A percentile compares a stretch with the other conserved stretches of the same genome.
Evolutionary conservation across 2,113 vertebrate genomes (phyloP).

Genomic region (Vimba vimba): DNA sequence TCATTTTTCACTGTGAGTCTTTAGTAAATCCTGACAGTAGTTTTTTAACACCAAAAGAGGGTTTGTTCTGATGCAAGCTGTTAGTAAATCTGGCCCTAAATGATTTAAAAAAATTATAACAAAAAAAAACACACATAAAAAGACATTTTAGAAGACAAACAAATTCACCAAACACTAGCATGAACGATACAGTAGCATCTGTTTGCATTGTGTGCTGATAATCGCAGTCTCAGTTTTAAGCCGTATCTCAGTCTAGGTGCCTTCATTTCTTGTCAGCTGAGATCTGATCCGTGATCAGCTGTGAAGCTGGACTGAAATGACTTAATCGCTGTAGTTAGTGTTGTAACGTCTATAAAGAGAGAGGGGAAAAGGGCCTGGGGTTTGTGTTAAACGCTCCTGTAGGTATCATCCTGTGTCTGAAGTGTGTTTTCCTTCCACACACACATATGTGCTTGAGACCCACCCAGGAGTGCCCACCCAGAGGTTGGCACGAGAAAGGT

Average conservation of each 20-base stretch:
- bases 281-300: conserved; percentile 32
- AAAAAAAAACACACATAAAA: too few species aligned
- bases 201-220: background rate
- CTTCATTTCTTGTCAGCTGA: background rate
- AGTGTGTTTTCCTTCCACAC: conserved; percentile 16
- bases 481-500: conserved; percentile 42
- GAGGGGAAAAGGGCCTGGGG: conserved; percentile 26
- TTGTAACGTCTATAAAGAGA: conserved; percentile 35
- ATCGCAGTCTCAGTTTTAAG: background rate
- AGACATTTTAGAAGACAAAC: background rate
- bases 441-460: conserved; percentile 27
- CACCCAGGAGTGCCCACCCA: conserved; percentile 56
- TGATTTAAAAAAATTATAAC: too few species aligned
- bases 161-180: background rate
- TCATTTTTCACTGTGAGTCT: too few species aligned
- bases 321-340: conserved; percentile 40
- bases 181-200: background rate
- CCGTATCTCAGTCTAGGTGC: background rate
- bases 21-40: too few species aligned
- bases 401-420: conserved; percentile 44
- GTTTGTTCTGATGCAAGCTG: too few species aligned
- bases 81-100: too few species aligned
- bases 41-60: too few species aligned
- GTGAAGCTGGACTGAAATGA: background rate
- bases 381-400: conserved; percentile 45